These are phyloP conservation scores for Planiliza haematocheilus DNA, from an alignment of 2,113 vertebrate species.

Conservation along the genomic window DNA sequence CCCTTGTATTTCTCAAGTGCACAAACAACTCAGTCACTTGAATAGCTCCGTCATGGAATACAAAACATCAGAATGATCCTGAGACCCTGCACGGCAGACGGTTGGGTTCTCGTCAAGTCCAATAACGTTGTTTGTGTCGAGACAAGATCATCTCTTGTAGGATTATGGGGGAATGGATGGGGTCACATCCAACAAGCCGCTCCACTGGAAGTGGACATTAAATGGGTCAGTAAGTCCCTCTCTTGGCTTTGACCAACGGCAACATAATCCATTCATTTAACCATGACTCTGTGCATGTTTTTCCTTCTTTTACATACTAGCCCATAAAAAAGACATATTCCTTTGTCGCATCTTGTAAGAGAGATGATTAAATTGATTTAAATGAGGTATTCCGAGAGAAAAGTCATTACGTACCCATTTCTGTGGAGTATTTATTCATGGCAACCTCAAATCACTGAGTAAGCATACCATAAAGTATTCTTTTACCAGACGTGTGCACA, in stretches of 20 bases:
- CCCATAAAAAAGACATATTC: constrained; percentile 61
- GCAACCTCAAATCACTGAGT: constrained; percentile 61
- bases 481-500: constrained; percentile 57
- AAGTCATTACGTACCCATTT: constrained; percentile 55
- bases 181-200: constrained; percentile 69
- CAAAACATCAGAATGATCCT: constrained; percentile 55
- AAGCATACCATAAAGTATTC: constrained; percentile 62
- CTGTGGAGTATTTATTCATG: constrained; percentile 51
- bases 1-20: constrained; percentile 29
- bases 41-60: constrained; percentile 37
- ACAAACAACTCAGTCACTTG: constrained; percentile 41
- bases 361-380: constrained; percentile 73
- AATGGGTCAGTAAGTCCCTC: constrained; percentile 77
- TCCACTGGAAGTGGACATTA: constrained; percentile 73
- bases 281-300: constrained; percentile 35
- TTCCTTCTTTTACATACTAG: constrained; percentile 34
- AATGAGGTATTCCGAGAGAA: constrained; percentile 63
- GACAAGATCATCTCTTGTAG: constrained; percentile 77
- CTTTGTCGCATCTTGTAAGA: constrained; percentile 53
- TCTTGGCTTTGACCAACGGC: constrained; percentile 65
- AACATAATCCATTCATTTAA: constrained; percentile 68
- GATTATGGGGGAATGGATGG: constrained; percentile 72
- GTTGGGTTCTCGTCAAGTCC: constrained; percentile 72
- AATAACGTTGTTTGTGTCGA: constrained; percentile 62
- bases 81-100: constrained; percentile 53